Percentiles rank a stretch among this genome's conserved stretches.
These are phyloP conservation scores for Dromas ardeola DNA, from an alignment of 2,113 vertebrate genomes.

Conservation along the genomic window DNA sequence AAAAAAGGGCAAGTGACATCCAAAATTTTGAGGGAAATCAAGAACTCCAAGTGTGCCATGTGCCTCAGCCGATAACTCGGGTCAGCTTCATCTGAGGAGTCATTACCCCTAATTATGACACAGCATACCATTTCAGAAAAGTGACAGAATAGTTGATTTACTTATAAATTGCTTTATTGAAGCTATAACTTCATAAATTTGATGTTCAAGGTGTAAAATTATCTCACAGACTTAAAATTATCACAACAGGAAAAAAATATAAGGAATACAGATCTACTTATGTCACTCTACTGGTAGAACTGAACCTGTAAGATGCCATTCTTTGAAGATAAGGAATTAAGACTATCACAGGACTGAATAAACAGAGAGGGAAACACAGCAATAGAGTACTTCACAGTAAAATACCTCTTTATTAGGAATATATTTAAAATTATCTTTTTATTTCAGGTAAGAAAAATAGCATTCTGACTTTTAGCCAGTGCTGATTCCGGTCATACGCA, in stretches of 20 bases:
- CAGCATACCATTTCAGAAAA: neutral
- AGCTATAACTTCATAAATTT: conserved; percentile 20
- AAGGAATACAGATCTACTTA: conserved; percentile 16
- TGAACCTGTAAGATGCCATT: neutral
- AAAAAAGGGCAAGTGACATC: neutral
- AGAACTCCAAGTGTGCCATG: neutral
- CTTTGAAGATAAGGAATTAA: neutral
- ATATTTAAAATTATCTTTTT: conserved; percentile 52
- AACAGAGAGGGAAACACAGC: conserved; percentile 15
- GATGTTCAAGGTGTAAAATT: neutral
- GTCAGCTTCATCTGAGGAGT: neutral
- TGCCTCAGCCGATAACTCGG: neutral
- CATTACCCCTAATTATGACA: neutral
- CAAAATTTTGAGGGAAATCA: neutral
- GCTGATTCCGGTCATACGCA: neutral
- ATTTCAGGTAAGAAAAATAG: conserved; percentile 58
- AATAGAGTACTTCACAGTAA: conserved; percentile 44
- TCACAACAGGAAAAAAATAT: neutral
- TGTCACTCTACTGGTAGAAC: neutral
- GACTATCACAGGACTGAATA: conserved; percentile 4
- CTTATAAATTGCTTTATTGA: conserved; percentile 27
- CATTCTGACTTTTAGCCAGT: conserved; percentile 50
- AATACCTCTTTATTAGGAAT: conserved; percentile 56
- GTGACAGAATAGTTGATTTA: neutral
- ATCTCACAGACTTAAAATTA: neutral